Percentiles rank a stretch among this genome's conserved stretches.
Evolutionary conservation across 2,888 invertebrate species (phyloP).

Genomic region (Stenichneumon culpator): DNA sequence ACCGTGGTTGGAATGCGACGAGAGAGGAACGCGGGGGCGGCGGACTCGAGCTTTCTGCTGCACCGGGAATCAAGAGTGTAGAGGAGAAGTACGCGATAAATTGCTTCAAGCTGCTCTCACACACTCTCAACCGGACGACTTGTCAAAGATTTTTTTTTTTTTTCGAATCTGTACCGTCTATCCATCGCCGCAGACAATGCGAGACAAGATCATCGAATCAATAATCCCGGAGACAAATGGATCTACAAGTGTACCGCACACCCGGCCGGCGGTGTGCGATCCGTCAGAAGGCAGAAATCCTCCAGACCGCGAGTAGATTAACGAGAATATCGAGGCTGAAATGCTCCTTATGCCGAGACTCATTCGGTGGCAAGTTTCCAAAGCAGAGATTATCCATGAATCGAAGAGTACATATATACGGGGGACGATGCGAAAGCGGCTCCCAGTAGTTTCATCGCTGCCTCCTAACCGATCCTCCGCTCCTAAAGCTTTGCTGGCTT

Average conservation of each 20-base stretch:
- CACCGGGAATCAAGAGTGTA: conserved; percentile 9
- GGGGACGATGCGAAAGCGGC: conserved; percentile 15
- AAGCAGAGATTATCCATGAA: conserved; percentile 59
- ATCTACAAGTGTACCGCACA: neutral
- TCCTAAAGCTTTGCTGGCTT: conserved; percentile 44
- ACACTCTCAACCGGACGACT: neutral
- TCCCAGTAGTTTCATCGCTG: conserved; percentile 8
- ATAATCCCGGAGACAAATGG: conserved; percentile 10
- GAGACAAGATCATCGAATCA: neutral
- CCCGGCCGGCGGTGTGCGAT: conserved; percentile 35
- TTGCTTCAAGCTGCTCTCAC: conserved; percentile 1
- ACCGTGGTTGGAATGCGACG: conserved; percentile 32
- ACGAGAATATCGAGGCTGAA: conserved; percentile 29
- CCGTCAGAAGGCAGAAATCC: conserved; percentile 14
- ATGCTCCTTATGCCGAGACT: conserved; percentile 37
- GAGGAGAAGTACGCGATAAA: conserved; percentile 5
- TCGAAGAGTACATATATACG: conserved; percentile 39
- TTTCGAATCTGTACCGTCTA: neutral
- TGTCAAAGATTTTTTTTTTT: neutral
- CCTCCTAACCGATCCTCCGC: conserved; percentile 17
- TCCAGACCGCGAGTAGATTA: conserved; percentile 21
- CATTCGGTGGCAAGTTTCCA: conserved; percentile 61
- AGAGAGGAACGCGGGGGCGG: conserved; percentile 8
- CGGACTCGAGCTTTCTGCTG: conserved; percentile 9
- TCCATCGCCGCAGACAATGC: neutral